Percentiles rank a stretch among this genome's conserved stretches.
Conservation (phyloP, 2,888 invertebrate species). For the Calliphora vomitoria region DNA sequence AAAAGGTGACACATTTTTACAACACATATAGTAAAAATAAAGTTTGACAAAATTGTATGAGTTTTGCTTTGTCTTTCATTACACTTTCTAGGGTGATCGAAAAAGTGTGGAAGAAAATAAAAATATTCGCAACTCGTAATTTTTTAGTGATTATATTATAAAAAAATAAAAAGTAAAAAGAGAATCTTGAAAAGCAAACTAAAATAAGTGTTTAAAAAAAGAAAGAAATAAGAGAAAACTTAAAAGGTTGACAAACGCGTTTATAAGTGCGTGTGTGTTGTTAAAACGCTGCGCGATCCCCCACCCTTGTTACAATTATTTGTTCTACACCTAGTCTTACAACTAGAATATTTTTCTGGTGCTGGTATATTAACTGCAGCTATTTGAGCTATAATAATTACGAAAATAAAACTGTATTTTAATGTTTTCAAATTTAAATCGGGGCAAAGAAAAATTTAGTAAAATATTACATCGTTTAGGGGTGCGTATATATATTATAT, state of each 20-base stretch:
- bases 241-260: conserved; percentile 77
- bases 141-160: conserved; percentile 63
- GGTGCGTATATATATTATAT: conserved; percentile 79
- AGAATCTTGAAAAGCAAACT: conserved; percentile 56
- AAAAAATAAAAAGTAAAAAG: conserved; percentile 50
- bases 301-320: conserved; percentile 68
- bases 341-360: conserved; percentile 55
- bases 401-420: conserved; percentile 74
- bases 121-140: conserved; percentile 60
- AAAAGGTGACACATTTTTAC: conserved; percentile 70
- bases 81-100: conserved; percentile 61
- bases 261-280: conserved; percentile 74
- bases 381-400: conserved; percentile 65
- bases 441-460: conserved; percentile 83
- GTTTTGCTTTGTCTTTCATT: conserved; percentile 65
- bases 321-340: conserved; percentile 61
- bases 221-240: conserved; percentile 54
- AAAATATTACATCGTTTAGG: conserved; percentile 84
- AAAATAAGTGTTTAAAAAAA: conserved; percentile 54
- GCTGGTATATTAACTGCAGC: conserved; percentile 44
- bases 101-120: conserved; percentile 63
- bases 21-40: conserved; percentile 32
- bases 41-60: conserved; percentile 38
- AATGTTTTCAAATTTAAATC: conserved; percentile 83
- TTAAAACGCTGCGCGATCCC: conserved; percentile 73